A percentile compares a stretch with the other conserved stretches of the same genome.
Conservation (phyloP, 2,888 invertebrate genomes). For the Marasmarcha lunaedactyla region DNA sequence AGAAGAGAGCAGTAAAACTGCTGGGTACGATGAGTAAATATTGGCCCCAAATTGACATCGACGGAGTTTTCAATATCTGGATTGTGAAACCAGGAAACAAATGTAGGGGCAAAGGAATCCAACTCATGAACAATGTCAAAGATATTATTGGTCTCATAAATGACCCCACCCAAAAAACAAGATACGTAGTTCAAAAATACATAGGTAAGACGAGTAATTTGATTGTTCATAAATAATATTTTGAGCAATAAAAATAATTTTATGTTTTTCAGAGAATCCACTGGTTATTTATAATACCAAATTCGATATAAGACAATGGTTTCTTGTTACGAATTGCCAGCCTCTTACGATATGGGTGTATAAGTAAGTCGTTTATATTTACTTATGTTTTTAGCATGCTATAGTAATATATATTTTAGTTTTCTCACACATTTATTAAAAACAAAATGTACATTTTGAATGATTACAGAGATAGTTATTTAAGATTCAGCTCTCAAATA, state of each 20-base stretch:
- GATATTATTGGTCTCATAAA: conserved; percentile 84
- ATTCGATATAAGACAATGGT: conserved; percentile 97
- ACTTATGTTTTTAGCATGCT: conserved; percentile 5
- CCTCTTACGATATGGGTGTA: conserved; percentile 94
- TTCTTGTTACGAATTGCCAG: conserved; percentile 89
- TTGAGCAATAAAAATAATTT: background rate
- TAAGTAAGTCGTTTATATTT: conserved; percentile 66
- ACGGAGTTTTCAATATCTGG: conserved; percentile 92
- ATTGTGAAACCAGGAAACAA: conserved; percentile 95
- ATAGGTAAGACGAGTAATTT: conserved; percentile 74
- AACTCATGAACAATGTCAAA: conserved; percentile 85
- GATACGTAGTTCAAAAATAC: conserved; percentile 95
- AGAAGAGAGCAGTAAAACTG: conserved; percentile 69
- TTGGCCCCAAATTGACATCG: conserved; percentile 87
- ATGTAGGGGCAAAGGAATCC: conserved; percentile 91
- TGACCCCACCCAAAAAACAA: conserved; percentile 75
- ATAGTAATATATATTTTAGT: too few relatives aligned
- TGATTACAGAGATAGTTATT: conserved; percentile 84
- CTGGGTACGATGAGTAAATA: conserved; percentile 75
- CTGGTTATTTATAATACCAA: conserved; percentile 90
- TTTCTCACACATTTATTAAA: too few relatives aligned
- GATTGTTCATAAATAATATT: conserved; percentile 1
- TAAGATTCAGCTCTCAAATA: conserved; percentile 91
- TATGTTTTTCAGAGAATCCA: conserved; percentile 82
- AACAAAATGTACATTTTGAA: too few relatives aligned